Base-by-base conservation (phyloP, 1,140 invertebrate genomes). In the Ptiloglossa arizonensis region DNA sequence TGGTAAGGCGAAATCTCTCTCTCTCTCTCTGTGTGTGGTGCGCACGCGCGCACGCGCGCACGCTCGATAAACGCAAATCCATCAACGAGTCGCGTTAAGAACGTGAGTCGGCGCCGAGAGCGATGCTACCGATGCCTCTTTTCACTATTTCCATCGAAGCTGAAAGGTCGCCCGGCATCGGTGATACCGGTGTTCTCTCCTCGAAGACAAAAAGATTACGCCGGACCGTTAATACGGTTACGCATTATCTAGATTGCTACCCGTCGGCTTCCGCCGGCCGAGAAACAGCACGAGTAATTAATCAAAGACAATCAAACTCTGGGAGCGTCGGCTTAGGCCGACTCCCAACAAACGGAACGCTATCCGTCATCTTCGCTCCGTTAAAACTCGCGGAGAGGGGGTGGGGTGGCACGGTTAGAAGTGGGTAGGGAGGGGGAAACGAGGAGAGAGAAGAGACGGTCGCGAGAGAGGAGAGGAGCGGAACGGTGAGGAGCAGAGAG, bases 231-330 rank as follows among this genome's bases (percentile, higher is more conserved):
- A 90, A 91, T 90, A 90, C 90, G 86, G 88, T 90, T 89, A 89
- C 81, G 87, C 87, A 89, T 91, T 91, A 91, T 92, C 90, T 89
- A 90, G 90, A 92, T 91, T 90, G 86, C 87, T 88, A 89, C 70
- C 75, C 85, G 82, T 68, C 72, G 70, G 77, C 88, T 90, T 89
- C 90, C 90, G 89, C 83, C 82, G 86, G 81, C 80, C 85, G 86
- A 87, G 87, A 88, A 89, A 88, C 86, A 81, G 85, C 85, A 86
- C 81, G 84, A 86, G 87, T 87, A 90, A 93, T 92, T 91, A 91
- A 93, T 93, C 91, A 92, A 89, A 90, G 89, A 92, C 91, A 92
- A 91, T 93, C 91, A 92, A 91, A 92, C 83, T 89, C 88, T 91
- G 92, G 90, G 91, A 93, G 90, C 87, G 81, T 81, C 70, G 67